Evolutionary conservation across 1,140 invertebrate species (phyloP).

Genomic region (Ooceraea biroi): DNA sequence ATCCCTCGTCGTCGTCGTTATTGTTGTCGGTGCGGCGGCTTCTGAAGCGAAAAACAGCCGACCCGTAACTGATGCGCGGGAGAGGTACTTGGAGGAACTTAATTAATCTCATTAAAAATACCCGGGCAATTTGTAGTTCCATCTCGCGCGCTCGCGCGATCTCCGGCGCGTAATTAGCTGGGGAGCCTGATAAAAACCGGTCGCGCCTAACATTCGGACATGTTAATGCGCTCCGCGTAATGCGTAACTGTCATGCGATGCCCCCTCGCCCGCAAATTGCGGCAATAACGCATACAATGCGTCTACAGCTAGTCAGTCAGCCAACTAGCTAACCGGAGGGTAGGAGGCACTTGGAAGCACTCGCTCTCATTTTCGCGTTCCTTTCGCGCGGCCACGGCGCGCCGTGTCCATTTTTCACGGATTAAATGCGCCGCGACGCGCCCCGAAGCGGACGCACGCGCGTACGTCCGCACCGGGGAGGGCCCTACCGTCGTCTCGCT

Average conservation of each 20-base stretch:
- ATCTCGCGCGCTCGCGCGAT: slow-evolving; percentile 5
- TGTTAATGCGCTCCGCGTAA: slow-evolving; percentile 5
- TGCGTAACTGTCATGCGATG: slow-evolving; percentile 41
- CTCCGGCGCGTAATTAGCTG: slow-evolving; percentile 38
- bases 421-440: slow-evolving; percentile 41
- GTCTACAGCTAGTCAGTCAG: too few relatives aligned
- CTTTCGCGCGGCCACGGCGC: slow-evolving; percentile 20
- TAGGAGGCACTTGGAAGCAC: too few relatives aligned
- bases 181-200: slow-evolving; percentile 21
- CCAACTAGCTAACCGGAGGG: too few relatives aligned
- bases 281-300: slow-evolving; percentile 20
- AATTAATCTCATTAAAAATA: slow-evolving; percentile 55
- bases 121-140: slow-evolving; percentile 35
- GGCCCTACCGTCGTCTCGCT: too few relatives aligned
- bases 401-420: slow-evolving; percentile 35
- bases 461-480: too few relatives aligned
- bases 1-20: too few relatives aligned
- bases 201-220: slow-evolving; percentile 37
- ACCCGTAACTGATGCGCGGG: slow-evolving; percentile 5
- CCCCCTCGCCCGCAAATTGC: slow-evolving; percentile 24
- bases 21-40: not conserved
- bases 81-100: slow-evolving; percentile 3
- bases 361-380: slow-evolving; percentile 33
- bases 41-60: not conserved
- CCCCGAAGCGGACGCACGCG: not conserved